Base-by-base conservation (phyloP, 2,888 invertebrate species). In the Scrobipalpa atriplicella region DNA sequence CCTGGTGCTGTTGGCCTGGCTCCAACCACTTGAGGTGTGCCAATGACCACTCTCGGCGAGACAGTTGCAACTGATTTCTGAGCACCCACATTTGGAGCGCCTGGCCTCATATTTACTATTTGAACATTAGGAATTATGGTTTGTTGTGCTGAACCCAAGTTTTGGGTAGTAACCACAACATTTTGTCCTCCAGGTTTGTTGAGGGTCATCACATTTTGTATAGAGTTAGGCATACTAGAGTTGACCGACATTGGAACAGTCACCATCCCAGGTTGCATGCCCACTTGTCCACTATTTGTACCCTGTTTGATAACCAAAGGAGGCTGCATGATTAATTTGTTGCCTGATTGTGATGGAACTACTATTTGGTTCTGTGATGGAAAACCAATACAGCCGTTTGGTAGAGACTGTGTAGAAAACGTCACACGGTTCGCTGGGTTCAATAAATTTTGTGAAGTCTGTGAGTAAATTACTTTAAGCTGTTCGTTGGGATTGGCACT, bases 61-160 rank as follows among this genome's bases (percentile, higher is more conserved):
- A 97, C 95, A 67, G 95, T 94, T 67, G 96, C 95, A 71, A 97
- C 95, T 71, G 95, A 95, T 88, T 97, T 97, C 85, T 96, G 96
- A 68, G 94, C 94, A 70, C 94, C 93, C 75, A 95, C 94, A 29
- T 81, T 77, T 61, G 96, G 95, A 69, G 95, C 94, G 70, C 95
- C 95, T 65, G 96, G 95, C 75, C 97, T 94, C 94, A 97, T 96
- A 87, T 97, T 97, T 75, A 97, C 94, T 82, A 98, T 96, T 89
- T 97, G 96, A 79, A 98, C 96, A 90, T 96, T 96, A 66, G 96
- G 95, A 72, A 96, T 87, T 68, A 94, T 93, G 6, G 93, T 58
- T 73, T 95, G 94, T 76, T 95, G 95, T 69, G 90, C 93, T 75
- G 94, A 94, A 70, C 95, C 93, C 72, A 95, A 85, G 75, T 94